Evolutionary conservation across 2,797 vertebrate genomes (phyloP).

Genomic region (Sebastes iracundus): DNA sequence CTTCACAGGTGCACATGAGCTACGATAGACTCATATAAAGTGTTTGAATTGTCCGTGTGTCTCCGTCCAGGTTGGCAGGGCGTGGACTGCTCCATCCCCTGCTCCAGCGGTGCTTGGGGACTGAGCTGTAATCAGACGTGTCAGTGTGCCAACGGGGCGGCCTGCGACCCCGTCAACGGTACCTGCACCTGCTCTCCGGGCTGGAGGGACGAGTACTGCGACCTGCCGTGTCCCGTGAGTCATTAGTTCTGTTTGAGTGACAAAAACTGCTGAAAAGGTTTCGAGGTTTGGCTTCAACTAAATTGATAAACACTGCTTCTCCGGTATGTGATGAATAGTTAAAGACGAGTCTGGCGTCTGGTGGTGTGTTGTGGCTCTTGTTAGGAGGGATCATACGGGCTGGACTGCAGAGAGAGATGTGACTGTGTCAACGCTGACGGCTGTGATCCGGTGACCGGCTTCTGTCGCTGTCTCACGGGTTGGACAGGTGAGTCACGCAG

Average conservation of each 20-base stretch:
- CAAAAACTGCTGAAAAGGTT: not conserved
- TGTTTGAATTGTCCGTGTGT: not conserved
- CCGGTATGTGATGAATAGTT: not conserved
- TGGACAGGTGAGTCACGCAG: slow-evolving; percentile 90
- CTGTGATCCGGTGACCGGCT: slow-evolving; percentile 89
- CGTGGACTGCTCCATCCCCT: slow-evolving; percentile 90
- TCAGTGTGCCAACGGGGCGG: slow-evolving; percentile 87
- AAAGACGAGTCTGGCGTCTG: not conserved
- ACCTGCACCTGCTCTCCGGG: slow-evolving; percentile 90
- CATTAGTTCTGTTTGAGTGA: too few relatives aligned
- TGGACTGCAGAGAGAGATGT: slow-evolving; percentile 90
- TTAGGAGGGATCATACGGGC: slow-evolving; percentile 90
- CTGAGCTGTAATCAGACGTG: slow-evolving; percentile 91
- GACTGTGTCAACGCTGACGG: slow-evolving; percentile 91
- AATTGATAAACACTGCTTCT: not conserved
- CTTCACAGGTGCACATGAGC: not conserved
- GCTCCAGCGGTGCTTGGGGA: slow-evolving; percentile 92
- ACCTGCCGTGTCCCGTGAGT: slow-evolving; percentile 88
- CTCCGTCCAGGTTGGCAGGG: slow-evolving; percentile 91
- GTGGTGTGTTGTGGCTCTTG: not conserved
- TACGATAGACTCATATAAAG: not conserved
- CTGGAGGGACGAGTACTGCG: slow-evolving; percentile 90
- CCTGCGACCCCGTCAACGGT: slow-evolving; percentile 89
- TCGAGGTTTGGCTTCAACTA: not conserved
- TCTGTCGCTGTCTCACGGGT: slow-evolving; percentile 91